Conservation (phyloP, 2,888 invertebrate species). For the Charanyca ferruginea region DNA sequence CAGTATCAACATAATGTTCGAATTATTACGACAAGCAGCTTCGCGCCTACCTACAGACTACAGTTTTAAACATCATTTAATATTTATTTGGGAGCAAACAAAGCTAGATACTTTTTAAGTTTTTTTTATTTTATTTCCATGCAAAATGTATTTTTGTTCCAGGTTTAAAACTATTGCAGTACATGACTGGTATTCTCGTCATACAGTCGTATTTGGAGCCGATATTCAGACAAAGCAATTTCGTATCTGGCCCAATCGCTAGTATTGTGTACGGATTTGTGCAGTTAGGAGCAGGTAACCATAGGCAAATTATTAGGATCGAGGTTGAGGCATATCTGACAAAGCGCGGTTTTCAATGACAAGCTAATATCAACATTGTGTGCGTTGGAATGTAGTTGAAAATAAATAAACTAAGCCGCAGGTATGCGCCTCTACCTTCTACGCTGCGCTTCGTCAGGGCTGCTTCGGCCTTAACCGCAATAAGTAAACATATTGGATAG, state of each 20-base stretch:
- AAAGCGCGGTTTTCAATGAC: not conserved
- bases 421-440: too few species aligned
- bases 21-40: not conserved
- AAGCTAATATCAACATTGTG: not conserved
- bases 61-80: too few species aligned
- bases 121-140: not conserved
- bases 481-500: not conserved
- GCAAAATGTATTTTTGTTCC: conserved; percentile 41
- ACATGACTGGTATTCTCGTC: conserved; percentile 91
- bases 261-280: conserved; percentile 92
- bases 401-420: not conserved
- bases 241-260: conserved; percentile 88
- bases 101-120: too few species aligned
- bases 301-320: not conserved
- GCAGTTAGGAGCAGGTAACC: conserved; percentile 89
- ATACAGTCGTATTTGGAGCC: conserved; percentile 92
- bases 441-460: not conserved
- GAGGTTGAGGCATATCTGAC: not conserved
- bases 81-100: not conserved
- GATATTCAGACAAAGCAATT: conserved; percentile 90
- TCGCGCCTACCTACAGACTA: too few species aligned
- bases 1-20: not conserved
- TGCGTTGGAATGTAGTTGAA: not conserved
- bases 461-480: too few species aligned
- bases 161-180: conserved; percentile 91